Percentiles rank a stretch among this genome's conserved stretches.
phyloP scores from a whole-genome alignment of 2,113 vertebrate genomes.

The Macrotis lagotis region DNA sequence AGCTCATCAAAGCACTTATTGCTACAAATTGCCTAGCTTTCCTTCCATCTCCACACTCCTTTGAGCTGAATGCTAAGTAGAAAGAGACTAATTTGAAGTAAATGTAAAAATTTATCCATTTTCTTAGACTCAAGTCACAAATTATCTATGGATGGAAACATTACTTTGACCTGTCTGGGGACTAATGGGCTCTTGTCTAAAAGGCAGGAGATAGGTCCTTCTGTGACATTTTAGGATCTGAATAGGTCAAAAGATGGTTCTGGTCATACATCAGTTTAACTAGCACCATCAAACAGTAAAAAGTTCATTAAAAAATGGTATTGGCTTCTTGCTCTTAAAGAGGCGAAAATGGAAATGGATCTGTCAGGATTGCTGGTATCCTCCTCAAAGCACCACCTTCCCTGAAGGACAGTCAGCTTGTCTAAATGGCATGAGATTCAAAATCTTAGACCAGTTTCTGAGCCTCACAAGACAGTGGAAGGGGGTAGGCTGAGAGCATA shows the following conservation, averaged over 20 bases:
- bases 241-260: conserved; percentile 14
- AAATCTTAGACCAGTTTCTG: neutral
- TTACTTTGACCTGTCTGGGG: neutral
- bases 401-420: neutral
- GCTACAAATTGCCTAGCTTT: conserved; percentile 5
- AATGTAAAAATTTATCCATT: conserved; percentile 35
- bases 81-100: conserved; percentile 45
- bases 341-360: conserved; percentile 24
- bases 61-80: conserved; percentile 16
- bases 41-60: conserved; percentile 1
- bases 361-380: conserved; percentile 32
- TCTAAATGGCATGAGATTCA: neutral
- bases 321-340: conserved; percentile 58
- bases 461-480: neutral
- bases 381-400: neutral
- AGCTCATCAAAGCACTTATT: neutral
- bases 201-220: neutral
- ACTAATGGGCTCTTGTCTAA: neutral
- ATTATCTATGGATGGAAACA: neutral
- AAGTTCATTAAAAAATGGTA: conserved; percentile 37
- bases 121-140: conserved; percentile 18
- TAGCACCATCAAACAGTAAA: conserved; percentile 52
- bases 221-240: conserved; percentile 14
- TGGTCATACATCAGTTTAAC: conserved; percentile 41
- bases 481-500: neutral